Conservation (phyloP, 2,113 vertebrate genomes). For the Hepsetus odoe region DNA sequence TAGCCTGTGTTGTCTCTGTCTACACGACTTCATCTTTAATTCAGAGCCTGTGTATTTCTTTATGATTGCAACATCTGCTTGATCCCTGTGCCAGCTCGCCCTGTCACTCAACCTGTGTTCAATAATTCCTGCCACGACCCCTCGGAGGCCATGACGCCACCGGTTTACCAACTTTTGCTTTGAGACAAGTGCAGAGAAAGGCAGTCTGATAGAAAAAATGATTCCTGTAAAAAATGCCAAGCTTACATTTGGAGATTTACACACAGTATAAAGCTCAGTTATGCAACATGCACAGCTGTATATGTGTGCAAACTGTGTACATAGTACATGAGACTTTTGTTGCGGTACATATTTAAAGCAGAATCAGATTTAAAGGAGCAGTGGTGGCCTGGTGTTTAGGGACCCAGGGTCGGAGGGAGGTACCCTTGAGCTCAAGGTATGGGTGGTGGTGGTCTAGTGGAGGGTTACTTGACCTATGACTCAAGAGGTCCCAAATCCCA, state of each 20-base stretch:
- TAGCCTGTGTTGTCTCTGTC: constrained; percentile 46
- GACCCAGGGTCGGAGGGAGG: too few relatives aligned
- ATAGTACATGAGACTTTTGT: neutral
- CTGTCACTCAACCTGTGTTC: constrained; percentile 75
- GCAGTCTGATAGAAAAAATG: constrained; percentile 38
- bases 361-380: too few relatives aligned
- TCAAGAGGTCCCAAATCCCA: too few relatives aligned
- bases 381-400: too few relatives aligned
- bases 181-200: constrained; percentile 61
- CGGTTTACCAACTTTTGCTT: constrained; percentile 63
- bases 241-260: neutral
- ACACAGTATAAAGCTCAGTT: neutral
- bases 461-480: too few relatives aligned
- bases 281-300: neutral
- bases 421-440: too few relatives aligned
- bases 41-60: constrained; percentile 75
- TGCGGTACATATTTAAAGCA: too few relatives aligned
- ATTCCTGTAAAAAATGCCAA: neutral
- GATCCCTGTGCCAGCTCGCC: constrained; percentile 70
- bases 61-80: constrained; percentile 80
- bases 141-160: constrained; percentile 67
- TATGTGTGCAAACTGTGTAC: neutral
- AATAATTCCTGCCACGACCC: constrained; percentile 75
- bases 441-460: too few relatives aligned
- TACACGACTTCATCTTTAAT: constrained; percentile 74